Conservation (phyloP, 1,140 invertebrate species). For the Oscheius sp. region DNA sequence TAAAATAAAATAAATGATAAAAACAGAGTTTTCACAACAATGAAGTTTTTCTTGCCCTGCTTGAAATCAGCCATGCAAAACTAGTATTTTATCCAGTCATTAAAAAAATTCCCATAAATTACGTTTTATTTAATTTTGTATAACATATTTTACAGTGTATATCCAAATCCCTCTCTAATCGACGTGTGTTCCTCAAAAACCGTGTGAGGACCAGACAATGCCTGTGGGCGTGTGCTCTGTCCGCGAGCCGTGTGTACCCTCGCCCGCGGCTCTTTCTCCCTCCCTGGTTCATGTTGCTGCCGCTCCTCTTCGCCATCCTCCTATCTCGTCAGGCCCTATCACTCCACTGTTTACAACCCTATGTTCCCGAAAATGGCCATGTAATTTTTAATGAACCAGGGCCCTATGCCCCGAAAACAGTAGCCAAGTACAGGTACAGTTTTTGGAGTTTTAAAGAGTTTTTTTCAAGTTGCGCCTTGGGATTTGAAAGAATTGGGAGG, state of each 20-base stretch:
- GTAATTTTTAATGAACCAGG: conserved; percentile 41
- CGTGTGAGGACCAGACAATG: too few relatives aligned
- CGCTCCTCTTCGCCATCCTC: conserved; percentile 2
- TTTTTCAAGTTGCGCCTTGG: conserved; percentile 32
- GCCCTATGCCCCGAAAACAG: conserved; percentile 34
- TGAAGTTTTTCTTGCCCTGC: too few relatives aligned
- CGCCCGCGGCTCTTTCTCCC: background rate
- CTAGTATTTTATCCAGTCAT: too few relatives aligned
- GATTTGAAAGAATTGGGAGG: conserved; percentile 37
- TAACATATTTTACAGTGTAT: too few relatives aligned
- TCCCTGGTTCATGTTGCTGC: background rate
- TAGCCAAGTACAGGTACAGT: conserved; percentile 36
- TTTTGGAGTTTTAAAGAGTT: background rate
- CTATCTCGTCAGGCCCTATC: background rate
- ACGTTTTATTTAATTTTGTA: too few relatives aligned
- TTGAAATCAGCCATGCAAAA: too few relatives aligned
- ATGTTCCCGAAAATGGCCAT: conserved; percentile 41
- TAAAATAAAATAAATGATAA: too few relatives aligned
- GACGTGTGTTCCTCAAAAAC: too few relatives aligned
- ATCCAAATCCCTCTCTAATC: too few relatives aligned
- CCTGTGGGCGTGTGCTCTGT: conserved; percentile 6
- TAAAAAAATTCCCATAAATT: too few relatives aligned
- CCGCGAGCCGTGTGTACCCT: background rate
- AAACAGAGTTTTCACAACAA: too few relatives aligned
- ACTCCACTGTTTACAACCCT: conserved; percentile 33